These are phyloP conservation scores for Lydus trimaculatus DNA, from an alignment of 2,888 invertebrate species.

Conservation along the genomic window DNA sequence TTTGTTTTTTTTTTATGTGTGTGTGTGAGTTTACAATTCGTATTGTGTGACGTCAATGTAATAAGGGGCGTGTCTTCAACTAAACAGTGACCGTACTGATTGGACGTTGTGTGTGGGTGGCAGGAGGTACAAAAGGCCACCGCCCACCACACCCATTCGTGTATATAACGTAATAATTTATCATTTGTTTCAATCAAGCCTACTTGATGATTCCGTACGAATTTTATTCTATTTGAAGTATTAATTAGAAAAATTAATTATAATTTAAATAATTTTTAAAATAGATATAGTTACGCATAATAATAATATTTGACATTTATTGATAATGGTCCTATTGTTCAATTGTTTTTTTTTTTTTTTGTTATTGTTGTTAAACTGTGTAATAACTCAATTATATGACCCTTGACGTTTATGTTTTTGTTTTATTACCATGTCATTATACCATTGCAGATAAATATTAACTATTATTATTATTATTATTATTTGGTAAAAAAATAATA, in stretches of 20 bases:
- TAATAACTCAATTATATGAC: constrained; percentile 35
- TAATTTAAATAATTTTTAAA: background rate
- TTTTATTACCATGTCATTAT: constrained; percentile 22
- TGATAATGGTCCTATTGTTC: constrained; percentile 35
- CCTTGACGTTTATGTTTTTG: constrained; percentile 21
- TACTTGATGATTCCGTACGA: background rate
- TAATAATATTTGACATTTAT: constrained; percentile 26
- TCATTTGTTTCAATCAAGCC: background rate
- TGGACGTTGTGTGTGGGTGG: constrained; percentile 51
- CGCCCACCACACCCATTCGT: constrained; percentile 33
- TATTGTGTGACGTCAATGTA: constrained; percentile 49
- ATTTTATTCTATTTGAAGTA: background rate
- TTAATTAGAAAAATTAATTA: background rate
- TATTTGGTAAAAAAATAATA: background rate
- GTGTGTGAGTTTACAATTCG: constrained; percentile 30
- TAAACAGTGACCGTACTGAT: constrained; percentile 38
- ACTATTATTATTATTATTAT: background rate
- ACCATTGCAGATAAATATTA: background rate
- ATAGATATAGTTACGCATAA: too few relatives aligned
- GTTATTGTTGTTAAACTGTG: background rate
- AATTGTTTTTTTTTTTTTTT: background rate
- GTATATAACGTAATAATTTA: background rate
- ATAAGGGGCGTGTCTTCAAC: constrained; percentile 43
- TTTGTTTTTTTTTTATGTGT: background rate
- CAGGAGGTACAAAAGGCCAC: constrained; percentile 41